Evolutionary conservation across 1,140 invertebrate genomes (phyloP).

Genomic region (Telenomus remus): DNA sequence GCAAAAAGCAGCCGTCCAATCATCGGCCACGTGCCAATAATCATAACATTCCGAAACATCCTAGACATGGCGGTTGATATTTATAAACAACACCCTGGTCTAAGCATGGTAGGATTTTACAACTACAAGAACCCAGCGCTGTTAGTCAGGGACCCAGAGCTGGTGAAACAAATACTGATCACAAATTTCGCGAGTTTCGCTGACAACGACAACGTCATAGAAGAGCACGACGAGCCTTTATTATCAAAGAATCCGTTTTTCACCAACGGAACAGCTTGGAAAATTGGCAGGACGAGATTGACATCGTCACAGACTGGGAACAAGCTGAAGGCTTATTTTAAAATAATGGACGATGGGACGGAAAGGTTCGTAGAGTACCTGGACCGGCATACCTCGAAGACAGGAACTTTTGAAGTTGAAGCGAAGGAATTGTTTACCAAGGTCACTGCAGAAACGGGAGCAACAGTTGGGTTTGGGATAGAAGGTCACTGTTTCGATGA

Average conservation of each 20-base stretch:
- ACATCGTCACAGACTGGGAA: constrained; percentile 34
- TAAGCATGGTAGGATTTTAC: constrained; percentile 64
- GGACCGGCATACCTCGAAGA: constrained; percentile 13
- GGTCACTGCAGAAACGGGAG: constrained; percentile 50
- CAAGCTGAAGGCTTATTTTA: constrained; percentile 42
- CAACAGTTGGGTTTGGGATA: constrained; percentile 37
- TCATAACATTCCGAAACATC: neutral
- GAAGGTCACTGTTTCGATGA: constrained; percentile 46
- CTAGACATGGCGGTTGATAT: neutral
- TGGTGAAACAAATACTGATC: constrained; percentile 64
- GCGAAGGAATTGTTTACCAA: constrained; percentile 54
- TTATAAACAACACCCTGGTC: constrained; percentile 24
- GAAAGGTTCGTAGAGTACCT: constrained; percentile 32
- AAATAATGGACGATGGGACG: constrained; percentile 4
- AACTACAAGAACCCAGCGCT: constrained; percentile 56
- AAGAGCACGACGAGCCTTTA: constrained; percentile 45
- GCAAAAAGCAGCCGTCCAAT: constrained; percentile 1
- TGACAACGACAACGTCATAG: constrained; percentile 22
- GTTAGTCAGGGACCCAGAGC: constrained; percentile 64
- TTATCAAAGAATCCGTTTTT: no score
- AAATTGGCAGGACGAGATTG: constrained; percentile 16
- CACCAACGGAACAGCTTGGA: constrained; percentile 50
- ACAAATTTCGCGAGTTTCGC: constrained; percentile 62
- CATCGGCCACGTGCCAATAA: constrained; percentile 8
- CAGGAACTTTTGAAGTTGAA: constrained; percentile 52